Percentiles rank a stretch among this genome's conserved stretches.
These are phyloP conservation scores for Mimas tiliae DNA, from an alignment of 2,888 invertebrate species.

Conservation along the genomic window DNA sequence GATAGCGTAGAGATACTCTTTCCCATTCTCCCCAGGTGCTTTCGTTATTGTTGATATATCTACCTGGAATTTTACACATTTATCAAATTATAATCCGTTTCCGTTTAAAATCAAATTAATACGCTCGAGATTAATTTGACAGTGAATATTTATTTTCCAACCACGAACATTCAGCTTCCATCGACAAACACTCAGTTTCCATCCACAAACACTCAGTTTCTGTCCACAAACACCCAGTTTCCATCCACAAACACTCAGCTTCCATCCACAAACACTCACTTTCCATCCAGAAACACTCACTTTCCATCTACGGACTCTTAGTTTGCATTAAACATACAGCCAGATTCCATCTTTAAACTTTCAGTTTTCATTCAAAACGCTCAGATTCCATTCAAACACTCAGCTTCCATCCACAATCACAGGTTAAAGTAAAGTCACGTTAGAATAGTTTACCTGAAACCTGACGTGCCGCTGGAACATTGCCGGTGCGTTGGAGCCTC, in stretches of 20 bases:
- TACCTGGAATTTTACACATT: constrained; percentile 73
- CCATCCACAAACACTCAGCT: background rate
- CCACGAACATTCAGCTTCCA: too few relatives aligned
- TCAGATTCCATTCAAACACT: background rate
- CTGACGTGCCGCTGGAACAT: constrained; percentile 98
- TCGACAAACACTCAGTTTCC: too few relatives aligned
- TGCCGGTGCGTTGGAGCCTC: constrained; percentile 96
- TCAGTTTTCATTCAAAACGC: background rate
- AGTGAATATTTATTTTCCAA: too few relatives aligned
- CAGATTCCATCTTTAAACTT: background rate
- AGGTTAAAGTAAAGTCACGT: background rate
- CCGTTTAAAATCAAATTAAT: too few relatives aligned
- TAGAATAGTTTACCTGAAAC: constrained; percentile 87
- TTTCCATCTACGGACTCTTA: too few relatives aligned
- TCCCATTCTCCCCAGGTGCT: constrained; percentile 88
- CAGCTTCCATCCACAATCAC: background rate
- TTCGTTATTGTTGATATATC: constrained; percentile 94
- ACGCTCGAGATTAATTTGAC: too few relatives aligned
- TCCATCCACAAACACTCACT: too few relatives aligned
- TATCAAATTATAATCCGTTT: background rate
- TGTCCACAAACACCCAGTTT: background rate
- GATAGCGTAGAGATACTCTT: constrained; percentile 93
- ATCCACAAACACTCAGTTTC: too few relatives aligned
- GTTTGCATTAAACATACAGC: too few relatives aligned
- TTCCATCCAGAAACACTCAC: too few relatives aligned